Base-by-base conservation (phyloP, 2,888 invertebrate species). In the Lycophotia porphyrea region DNA sequence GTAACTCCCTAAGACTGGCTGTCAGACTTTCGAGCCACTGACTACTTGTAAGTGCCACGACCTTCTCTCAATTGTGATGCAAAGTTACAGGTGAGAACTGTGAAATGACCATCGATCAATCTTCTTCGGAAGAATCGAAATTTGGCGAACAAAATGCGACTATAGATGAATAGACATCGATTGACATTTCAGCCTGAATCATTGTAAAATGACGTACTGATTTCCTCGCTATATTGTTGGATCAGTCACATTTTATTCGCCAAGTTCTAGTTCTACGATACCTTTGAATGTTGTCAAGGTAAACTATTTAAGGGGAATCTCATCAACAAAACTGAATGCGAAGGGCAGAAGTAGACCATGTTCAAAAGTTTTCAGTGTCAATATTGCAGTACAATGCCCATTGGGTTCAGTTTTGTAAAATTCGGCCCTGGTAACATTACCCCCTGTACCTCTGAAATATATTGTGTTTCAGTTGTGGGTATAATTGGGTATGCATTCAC, bases 121-220 rank as follows among this genome's bases (percentile, higher is more conserved):
- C 0, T 27, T 13, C n/a, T 27, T 70, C 21, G n/a, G 42, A 52
- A 52, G 18, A 55, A 71, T n/a, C 9, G 9, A 77, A 36, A 27
- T 44, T 5, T 36, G 13, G 13, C n/a, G 15, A 79, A 42, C 27
- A 58, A 34, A 47, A 27, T 68, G 24, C 34, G 31, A 31, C 67
- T 31, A 67, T 42, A n/a, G 5, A n/a, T 13, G 2, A 21, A 34
- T 55, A 21, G 11, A 31, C 24, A 79, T 39, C 21, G 15, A 71
- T 39, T 47, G 27, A 64, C 13, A 64, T 64, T n/a, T n/a, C n/a
- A n/a, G n/a, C n/a, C n/a, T 44, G 36, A 76, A 11, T 42, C 8
- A 8, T 65, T 27, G 31, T 24, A 76, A 34, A 24, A 21, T 18
- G 7, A 24, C 18, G 39, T 1, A n/a, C 5, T 44, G 39, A 21